Evolutionary conservation across 2,797 vertebrate species (phyloP), one percentile per base, ranked within the genome.

Genomic region (Oryzias dopingdopingensis): DNA sequence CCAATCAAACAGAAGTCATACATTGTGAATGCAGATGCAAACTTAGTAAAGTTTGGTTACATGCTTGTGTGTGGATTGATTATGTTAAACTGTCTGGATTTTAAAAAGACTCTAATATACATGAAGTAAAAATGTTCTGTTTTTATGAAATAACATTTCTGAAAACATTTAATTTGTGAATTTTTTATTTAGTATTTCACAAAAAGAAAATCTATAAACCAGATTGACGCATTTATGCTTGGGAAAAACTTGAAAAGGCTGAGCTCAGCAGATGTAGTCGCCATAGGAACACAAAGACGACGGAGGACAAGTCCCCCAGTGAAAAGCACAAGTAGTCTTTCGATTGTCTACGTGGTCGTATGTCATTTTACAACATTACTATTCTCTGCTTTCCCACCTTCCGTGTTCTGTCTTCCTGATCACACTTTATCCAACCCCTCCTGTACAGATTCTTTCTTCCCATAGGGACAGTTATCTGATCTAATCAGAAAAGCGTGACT

Each of bases 401-500:
- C 20, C 49, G 2, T 24, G 3, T 32, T 32, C 26, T 15, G 20
- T 0, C 53, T 41, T 51, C 29, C 47, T 46, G 42, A 56, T 64
- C 24, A 49, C 8, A 45, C 3, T 42, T 15, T 43, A 44, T 14
- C 1, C 41, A 23, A 32, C 42, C 49, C 47, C 47, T 56, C 41
- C 46, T 14, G 5, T 22, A 54, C 48, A 40, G 43, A 73, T 61
- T 42, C 7, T 15, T 18, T 43, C 42, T 18, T 16, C 49, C 64
- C 40, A 5, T 8, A 32, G 52, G 61, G 18, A 14, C 50, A 0
- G 17, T 65, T 52, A 53, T 72, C 55, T 20, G 61, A 76, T 79
- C 56, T 65, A 63, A 80, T 74, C 68, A 70, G 43, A 47, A n/a
- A 29, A 67, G 68, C 8, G 46, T 64, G 67, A 67, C 70, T 59